Conservation (phyloP, 2,797 vertebrate species). For the Diglossa cyanea region DNA sequence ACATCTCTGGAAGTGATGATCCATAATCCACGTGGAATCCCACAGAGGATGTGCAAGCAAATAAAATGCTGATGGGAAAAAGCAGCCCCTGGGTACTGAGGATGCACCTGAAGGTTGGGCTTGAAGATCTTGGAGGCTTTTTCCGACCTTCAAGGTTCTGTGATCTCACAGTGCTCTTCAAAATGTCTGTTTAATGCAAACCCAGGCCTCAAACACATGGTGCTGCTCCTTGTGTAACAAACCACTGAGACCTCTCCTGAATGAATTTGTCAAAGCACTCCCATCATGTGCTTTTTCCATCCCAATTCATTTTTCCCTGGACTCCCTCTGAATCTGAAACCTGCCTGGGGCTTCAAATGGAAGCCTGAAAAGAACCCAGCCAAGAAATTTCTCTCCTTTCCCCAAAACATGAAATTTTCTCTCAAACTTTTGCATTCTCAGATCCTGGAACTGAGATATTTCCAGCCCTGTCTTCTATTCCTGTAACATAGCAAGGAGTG, state of each 20-base stretch:
- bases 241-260: neutral
- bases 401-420: neutral
- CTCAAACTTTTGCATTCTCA: neutral
- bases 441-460: neutral
- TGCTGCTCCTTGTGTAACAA: rapidly evolving
- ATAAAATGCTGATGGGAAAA: rapidly evolving
- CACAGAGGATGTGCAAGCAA: rapidly evolving
- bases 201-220: rapidly evolving
- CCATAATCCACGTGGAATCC: rapidly evolving
- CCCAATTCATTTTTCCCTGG: neutral
- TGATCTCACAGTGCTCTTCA: neutral
- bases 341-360: neutral
- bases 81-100: neutral
- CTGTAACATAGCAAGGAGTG: neutral
- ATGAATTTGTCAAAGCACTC: neutral
- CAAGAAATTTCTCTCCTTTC: neutral
- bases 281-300: neutral
- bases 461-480: neutral
- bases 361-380: neutral
- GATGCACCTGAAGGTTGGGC: neutral
- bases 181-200: neutral
- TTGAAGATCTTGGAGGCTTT: neutral
- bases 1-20: rapidly evolving
- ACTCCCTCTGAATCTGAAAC: neutral
- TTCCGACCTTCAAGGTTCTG: neutral